Evolutionary conservation across 2,797 vertebrate species (phyloP), one percentile per base, ranked within the genome.

Genomic region (Paguma larvata): DNA sequence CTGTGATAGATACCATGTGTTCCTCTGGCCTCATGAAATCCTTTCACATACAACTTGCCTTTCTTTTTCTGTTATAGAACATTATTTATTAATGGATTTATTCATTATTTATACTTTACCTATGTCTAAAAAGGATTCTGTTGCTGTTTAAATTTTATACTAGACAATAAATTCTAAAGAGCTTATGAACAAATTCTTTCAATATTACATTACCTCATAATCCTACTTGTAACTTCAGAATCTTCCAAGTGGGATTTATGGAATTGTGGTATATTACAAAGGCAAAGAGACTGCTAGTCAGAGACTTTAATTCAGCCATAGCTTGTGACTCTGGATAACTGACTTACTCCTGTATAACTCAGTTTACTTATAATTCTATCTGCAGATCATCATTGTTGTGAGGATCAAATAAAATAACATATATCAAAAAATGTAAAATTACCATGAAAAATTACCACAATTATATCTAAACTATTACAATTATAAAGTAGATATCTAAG

Each of bases 91-190:
- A 88, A 68, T 92, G 2, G 9, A 48, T 21, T 65, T 53, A 87
- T 95, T 88, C 67, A 72, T 90, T 93, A 90, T 97, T 96, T 80
- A 94, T 80, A 53, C 8, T 63, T 95, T 83, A 51, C 30, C 6
- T 79, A 51, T 56, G 46, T 62, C 12, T 77, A 23, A 65, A 96
- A 93, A 56, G 5, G 10, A 86, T n/a, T 78, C 73, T 68, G 18
- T 73, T 93, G 16, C 3, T 75, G 14, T 94, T 96, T 95, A 94
- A 95, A 92, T 84, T 75, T 41, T 88, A 86, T 48, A 6, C 16
- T 82, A 88, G 25, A 72, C 0, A 70, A 77, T 68, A 90, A 59
- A 96, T 84, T 78, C 9, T 11, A 84, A 95, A 91, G 38, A 27
- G 48, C 32, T 90, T 82, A 67, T 23, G 44, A 62, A 46, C 51